Evolutionary conservation across 2,113 vertebrate genomes (phyloP), one percentile per base, ranked within the genome.

Genomic region (Phalacrocorax carbo): DNA sequence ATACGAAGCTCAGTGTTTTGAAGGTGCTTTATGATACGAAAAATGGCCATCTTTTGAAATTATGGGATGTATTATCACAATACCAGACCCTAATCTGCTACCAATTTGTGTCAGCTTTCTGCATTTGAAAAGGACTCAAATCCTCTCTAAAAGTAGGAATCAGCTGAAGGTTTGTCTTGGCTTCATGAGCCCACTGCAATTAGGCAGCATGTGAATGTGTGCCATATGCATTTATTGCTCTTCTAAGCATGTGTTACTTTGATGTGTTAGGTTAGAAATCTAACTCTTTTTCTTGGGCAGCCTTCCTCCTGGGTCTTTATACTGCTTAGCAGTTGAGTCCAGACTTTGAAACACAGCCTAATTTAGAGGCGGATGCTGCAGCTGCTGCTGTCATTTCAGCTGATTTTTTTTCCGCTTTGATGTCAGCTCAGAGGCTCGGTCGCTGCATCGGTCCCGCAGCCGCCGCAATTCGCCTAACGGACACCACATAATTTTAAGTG

Each of bases 281-380:
- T 96, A 98, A 97, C 98, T 98, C 98, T 98, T 98, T 96, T 99
- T 98, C 99, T 98, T 98, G 96, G 98, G 96, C 95, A 98, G 98
- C 98, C 98, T 99, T 99, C 98, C 98, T 99, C 98, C 98, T 98
- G 99, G 97, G 98, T 99, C 98, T 99, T 99, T 99, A 99, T 99
- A 93, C 98, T 98, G 98, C 98, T 99, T 98, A 98, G 98, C 99
- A 98, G 99, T 99, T 98, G 99, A 99, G 99, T 98, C 96, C 98
- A 98, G 98, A 98, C 98, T 98, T 99, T 98, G 98, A 99, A 98
- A 98, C 99, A 98, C 98, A 98, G 98, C 98, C 99, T 99, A 98
- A 99, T 98, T 98, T 98, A 97, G 97, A 98, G 98, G 98, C 98
- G 97, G 98, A 98, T 99, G 98, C 98, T 99, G 98, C 99, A 99